phyloP scores from a whole-genome alignment of 2,113 vertebrate species.

The Chamaetylas fuelleborni region DNA sequence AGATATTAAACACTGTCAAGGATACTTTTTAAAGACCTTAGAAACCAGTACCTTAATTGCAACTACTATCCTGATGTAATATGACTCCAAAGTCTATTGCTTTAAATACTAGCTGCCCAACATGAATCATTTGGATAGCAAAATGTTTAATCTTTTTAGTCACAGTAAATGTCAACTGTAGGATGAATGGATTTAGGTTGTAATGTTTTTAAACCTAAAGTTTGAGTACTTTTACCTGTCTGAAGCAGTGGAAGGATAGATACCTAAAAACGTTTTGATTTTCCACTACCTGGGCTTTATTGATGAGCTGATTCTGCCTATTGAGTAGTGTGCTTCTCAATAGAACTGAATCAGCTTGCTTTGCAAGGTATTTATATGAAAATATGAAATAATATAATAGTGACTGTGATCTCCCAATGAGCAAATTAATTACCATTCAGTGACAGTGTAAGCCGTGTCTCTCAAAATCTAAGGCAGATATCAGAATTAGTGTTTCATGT shows the following conservation, averaged over 20 bases:
- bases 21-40: slow-evolving; percentile 35
- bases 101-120: slow-evolving; percentile 73
- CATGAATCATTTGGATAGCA: slow-evolving; percentile 68
- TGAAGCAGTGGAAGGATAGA: neutral
- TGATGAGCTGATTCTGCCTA: slow-evolving; percentile 29
- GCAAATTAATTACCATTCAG: slow-evolving; percentile 51
- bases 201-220: slow-evolving; percentile 65
- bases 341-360: neutral
- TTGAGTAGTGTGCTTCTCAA: neutral
- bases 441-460: neutral
- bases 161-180: slow-evolving; percentile 64
- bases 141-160: slow-evolving; percentile 70
- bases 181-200: slow-evolving; percentile 70
- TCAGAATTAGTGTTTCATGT: neutral
- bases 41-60: slow-evolving; percentile 54
- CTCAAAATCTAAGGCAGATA: neutral
- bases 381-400: neutral
- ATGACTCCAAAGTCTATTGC: slow-evolving; percentile 67
- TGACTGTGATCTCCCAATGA: neutral
- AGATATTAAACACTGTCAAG: neutral
- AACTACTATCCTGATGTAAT: slow-evolving; percentile 54
- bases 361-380: slow-evolving; percentile 43
- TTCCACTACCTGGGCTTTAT: neutral
- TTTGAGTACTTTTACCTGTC: slow-evolving; percentile 30
- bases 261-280: neutral